phyloP scores from a whole-genome alignment of 1,140 invertebrate genomes.

The Rhopalosiphum maidis region DNA sequence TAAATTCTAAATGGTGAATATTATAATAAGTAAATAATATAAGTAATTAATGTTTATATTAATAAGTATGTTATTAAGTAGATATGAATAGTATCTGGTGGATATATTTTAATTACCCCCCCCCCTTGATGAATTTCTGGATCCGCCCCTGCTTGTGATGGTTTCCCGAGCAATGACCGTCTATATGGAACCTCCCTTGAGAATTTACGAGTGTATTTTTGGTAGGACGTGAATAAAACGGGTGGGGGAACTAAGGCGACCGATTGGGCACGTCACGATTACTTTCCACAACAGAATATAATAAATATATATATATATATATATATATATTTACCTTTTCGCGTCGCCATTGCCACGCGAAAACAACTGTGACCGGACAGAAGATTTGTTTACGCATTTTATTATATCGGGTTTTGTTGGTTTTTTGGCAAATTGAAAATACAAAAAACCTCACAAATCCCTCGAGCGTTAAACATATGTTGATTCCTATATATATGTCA shows the following conservation, averaged over 20 bases:
- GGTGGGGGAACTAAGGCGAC: not conserved
- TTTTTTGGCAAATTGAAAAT: slow-evolving; percentile 26
- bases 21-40: too few relatives aligned
- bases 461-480: not conserved
- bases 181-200: not conserved
- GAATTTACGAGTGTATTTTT: not conserved
- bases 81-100: too few relatives aligned
- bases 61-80: too few relatives aligned
- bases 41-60: too few relatives aligned
- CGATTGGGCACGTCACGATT: not conserved
- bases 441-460: not conserved
- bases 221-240: not conserved
- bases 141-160: too few relatives aligned
- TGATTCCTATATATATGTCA: not conserved
- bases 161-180: not conserved
- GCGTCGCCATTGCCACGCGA: not conserved
- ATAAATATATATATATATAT: not conserved
- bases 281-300: not conserved
- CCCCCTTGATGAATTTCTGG: too few relatives aligned
- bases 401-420: slow-evolving; percentile 16
- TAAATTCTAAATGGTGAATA: too few relatives aligned
- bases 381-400: slow-evolving; percentile 33
- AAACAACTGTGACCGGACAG: not conserved
- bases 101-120: too few relatives aligned
- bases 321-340: not conserved